Conservation (phyloP, 2,797 vertebrate species). For the Percopsis omiscomaycus region DNA sequence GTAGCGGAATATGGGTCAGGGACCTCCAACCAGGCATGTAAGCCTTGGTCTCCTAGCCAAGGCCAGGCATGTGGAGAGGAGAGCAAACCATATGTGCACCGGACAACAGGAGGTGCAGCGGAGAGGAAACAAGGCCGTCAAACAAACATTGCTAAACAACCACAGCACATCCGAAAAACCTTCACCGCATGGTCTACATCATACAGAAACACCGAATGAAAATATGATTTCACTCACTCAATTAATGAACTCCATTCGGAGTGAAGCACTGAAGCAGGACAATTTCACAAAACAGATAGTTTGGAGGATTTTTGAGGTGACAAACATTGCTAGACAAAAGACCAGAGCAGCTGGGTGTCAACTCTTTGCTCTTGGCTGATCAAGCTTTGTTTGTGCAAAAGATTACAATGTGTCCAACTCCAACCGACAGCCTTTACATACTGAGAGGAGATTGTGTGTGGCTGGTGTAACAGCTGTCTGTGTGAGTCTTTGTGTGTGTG, state of each 20-base stretch:
- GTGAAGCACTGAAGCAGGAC: constrained; percentile 5
- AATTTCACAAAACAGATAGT: constrained; percentile 1
- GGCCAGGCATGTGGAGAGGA: constrained; percentile 43
- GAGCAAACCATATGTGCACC: constrained; percentile 60
- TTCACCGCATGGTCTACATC: constrained; percentile 58
- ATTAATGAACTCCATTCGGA: constrained; percentile 24
- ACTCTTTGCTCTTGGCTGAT: constrained; percentile 33
- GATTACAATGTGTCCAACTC: constrained; percentile 71
- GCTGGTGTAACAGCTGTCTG: constrained; percentile 69
- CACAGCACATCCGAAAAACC: constrained; percentile 51
- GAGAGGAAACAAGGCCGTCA: constrained; percentile 67
- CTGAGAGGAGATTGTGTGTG: constrained; percentile 38
- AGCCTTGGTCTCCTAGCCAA: constrained; percentile 50
- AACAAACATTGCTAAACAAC: constrained; percentile 70
- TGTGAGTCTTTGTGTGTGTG: not conserved
- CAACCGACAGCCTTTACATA: constrained; percentile 73
- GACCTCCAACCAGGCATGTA: constrained; percentile 57
- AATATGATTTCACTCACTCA: constrained; percentile 30
- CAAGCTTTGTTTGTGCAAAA: constrained; percentile 64
- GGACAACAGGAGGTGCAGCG: constrained; percentile 62
- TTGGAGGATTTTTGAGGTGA: constrained; percentile 29
- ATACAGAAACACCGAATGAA: constrained; percentile 31
- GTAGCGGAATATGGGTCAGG: constrained; percentile 61
- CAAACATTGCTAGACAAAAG: constrained; percentile 26
- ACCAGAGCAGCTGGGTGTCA: constrained; percentile 35